Percentiles rank a stretch among this genome's conserved stretches.
phyloP scores from a whole-genome alignment of 2,888 invertebrate species.

The Ormyrus thymus region DNA sequence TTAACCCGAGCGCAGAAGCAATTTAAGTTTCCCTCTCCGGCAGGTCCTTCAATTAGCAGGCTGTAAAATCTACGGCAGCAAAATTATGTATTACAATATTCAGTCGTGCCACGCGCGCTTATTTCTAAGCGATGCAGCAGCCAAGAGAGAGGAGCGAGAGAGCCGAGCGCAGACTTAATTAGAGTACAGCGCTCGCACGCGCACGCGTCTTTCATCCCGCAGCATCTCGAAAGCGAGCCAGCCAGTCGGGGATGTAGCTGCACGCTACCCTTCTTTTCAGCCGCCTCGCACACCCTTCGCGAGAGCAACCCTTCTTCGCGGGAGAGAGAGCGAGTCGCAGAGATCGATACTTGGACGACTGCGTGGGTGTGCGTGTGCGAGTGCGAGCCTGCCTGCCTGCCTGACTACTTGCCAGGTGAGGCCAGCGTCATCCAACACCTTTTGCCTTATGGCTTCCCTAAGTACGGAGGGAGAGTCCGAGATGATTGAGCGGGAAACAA shows the following conservation, averaged over 20 bases:
- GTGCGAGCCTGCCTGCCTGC: no score
- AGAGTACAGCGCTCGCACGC: not conserved
- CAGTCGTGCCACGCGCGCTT: not conserved
- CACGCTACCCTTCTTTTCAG: slow-evolving; percentile 12
- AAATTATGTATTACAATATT: not conserved
- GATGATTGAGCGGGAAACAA: not conserved
- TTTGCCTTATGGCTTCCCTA: slow-evolving; percentile 50
- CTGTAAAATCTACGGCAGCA: no score
- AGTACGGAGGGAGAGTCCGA: slow-evolving; percentile 22
- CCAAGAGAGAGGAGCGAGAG: not conserved
- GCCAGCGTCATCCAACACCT: slow-evolving; percentile 47
- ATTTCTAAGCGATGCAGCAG: not conserved
- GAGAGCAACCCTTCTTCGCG: slow-evolving; percentile 16
- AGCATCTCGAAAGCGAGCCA: not conserved
- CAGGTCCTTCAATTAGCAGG: no score
- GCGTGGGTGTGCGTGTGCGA: slow-evolving; percentile 27
- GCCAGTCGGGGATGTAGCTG: slow-evolving; percentile 2
- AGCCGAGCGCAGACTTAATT: no score
- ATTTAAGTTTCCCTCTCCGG: no score
- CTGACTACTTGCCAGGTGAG: slow-evolving; percentile 36
- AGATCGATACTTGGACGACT: not conserved
- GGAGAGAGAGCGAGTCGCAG: not conserved
- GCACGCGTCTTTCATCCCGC: not conserved
- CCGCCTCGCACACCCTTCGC: slow-evolving; percentile 13
- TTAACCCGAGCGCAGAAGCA: not conserved